A percentile compares a stretch with the other conserved stretches of the same genome.
These are phyloP conservation scores for Nebria brevicollis DNA, from an alignment of 2,888 invertebrate genomes.

Conservation along the genomic window DNA sequence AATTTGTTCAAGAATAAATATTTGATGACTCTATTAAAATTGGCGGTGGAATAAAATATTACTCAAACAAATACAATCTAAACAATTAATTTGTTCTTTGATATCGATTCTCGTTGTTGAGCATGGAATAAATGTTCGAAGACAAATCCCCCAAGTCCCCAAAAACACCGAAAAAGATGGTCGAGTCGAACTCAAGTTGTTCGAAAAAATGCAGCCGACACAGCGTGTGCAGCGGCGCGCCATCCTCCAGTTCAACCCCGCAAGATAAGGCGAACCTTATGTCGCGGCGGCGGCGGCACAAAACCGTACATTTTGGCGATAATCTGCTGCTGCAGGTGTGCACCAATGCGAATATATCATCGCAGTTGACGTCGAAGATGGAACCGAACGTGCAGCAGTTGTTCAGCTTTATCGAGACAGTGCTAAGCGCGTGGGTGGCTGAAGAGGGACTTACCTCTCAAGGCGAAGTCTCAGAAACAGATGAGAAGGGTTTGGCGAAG, in stretches of 20 bases:
- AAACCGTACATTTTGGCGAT: conserved; percentile 82
- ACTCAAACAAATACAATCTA: background rate
- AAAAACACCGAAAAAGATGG: conserved; percentile 56
- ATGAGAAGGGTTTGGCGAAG: conserved; percentile 71
- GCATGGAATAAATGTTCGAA: conserved; percentile 43
- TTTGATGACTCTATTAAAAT: too few species aligned
- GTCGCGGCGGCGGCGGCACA: conserved; percentile 77
- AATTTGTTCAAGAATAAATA: too few species aligned
- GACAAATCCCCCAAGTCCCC: conserved; percentile 34
- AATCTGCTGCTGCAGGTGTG: conserved; percentile 79
- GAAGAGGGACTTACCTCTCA: conserved; percentile 77
- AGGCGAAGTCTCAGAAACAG: conserved; percentile 78
- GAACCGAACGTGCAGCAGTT: conserved; percentile 83
- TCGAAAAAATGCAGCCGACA: conserved; percentile 58
- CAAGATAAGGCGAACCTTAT: conserved; percentile 62
- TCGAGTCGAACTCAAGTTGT: conserved; percentile 61
- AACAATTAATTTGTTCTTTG: background rate
- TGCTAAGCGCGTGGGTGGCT: conserved; percentile 82
- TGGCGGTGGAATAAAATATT: background rate
- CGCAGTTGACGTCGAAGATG: conserved; percentile 66
- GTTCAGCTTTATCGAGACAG: conserved; percentile 84
- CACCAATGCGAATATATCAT: conserved; percentile 72
- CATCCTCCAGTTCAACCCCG: conserved; percentile 59
- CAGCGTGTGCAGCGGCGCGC: conserved; percentile 58
- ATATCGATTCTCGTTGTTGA: background rate